Conservation (phyloP, 2,113 vertebrate genomes). For the Cyphomyrus discorhynchus region DNA sequence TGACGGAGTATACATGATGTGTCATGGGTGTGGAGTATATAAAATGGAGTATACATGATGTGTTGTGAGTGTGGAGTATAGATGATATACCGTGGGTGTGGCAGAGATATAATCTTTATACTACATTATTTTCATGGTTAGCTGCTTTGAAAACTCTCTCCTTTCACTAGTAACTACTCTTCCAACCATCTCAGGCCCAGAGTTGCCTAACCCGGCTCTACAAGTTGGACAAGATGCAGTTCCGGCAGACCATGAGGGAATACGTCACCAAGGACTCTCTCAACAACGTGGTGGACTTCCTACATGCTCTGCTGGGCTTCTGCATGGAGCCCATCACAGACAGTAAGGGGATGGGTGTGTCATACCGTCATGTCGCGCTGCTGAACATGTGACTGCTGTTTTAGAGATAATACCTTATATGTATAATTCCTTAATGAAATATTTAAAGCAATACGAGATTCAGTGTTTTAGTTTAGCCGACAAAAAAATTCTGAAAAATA, state of each 20-base stretch:
- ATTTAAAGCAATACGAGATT: not conserved
- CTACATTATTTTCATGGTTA: not conserved
- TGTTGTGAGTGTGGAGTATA: not conserved
- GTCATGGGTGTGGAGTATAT: not conserved
- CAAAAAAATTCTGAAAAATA: not conserved
- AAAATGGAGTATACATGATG: not conserved
- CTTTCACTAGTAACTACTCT: not conserved
- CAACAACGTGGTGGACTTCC: conserved; percentile 98
- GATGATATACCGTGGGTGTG: not conserved
- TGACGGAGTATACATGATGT: not conserved
- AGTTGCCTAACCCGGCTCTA: conserved; percentile 92
- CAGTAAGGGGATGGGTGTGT: conserved; percentile 71
- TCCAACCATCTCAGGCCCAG: conserved; percentile 69
- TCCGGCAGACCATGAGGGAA: conserved; percentile 93
- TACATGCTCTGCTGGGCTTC: conserved; percentile 95
- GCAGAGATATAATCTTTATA: not conserved
- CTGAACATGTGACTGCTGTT: not conserved
- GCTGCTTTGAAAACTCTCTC: not conserved
- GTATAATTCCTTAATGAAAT: not conserved
- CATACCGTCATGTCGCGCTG: too few species aligned
- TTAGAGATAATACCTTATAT: not conserved
- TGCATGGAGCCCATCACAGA: conserved; percentile 98
- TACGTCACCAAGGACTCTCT: conserved; percentile 98
- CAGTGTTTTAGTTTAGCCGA: not conserved
- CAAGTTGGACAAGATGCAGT: conserved; percentile 93